Evolutionary conservation across 2,888 invertebrate genomes (phyloP).

Genomic region (Polydrusus cervinus): DNA sequence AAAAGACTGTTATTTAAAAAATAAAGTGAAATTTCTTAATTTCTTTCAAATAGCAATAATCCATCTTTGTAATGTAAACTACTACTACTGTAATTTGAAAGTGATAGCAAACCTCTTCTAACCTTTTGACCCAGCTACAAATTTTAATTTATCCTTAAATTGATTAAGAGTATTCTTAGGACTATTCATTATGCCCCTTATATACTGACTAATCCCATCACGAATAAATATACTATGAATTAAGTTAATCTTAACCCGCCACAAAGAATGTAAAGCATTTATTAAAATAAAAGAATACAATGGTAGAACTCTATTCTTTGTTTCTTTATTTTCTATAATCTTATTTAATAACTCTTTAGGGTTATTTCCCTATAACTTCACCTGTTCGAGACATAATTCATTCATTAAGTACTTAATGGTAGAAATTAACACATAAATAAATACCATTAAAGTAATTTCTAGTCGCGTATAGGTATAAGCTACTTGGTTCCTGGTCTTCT

Average conservation of each 20-base stretch:
- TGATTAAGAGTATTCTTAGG: slow-evolving; percentile 76
- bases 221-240: slow-evolving; percentile 73
- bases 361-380: slow-evolving; percentile 82
- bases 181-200: slow-evolving; percentile 73
- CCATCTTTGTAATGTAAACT: no score
- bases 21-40: no score
- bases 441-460: no score
- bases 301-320: slow-evolving; percentile 70
- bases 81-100: slow-evolving; percentile 72
- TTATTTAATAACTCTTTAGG: slow-evolving; percentile 81
- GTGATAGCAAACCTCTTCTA: slow-evolving; percentile 82
- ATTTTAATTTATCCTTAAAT: slow-evolving; percentile 74
- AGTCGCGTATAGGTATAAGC: no score
- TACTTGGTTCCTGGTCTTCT: no score
- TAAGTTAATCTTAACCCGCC: slow-evolving; percentile 71
- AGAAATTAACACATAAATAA: no score
- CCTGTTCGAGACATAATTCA: slow-evolving; percentile 79
- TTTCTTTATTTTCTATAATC: slow-evolving; percentile 75
- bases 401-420: no score
- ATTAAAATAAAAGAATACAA: slow-evolving; percentile 62
- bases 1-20: no score
- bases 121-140: slow-evolving; percentile 78
- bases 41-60: no score
- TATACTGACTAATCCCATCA: slow-evolving; percentile 75
- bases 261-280: slow-evolving; percentile 77